Evolutionary conservation across 2,797 vertebrate species (phyloP), one percentile per base, ranked within the genome.

Genomic region (Smutsia gigantea): DNA sequence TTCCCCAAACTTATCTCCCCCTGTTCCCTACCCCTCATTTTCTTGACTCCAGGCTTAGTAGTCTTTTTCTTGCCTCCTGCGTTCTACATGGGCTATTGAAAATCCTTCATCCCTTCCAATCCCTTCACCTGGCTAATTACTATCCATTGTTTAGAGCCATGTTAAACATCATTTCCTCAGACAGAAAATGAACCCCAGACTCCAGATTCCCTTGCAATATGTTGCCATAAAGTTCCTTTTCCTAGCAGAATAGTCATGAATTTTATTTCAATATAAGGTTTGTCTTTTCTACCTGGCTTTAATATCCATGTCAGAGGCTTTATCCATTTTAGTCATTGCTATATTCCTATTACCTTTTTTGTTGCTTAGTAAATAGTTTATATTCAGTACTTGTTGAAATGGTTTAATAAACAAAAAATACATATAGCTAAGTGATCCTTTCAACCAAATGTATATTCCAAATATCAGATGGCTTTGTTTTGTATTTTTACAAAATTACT

Each of bases 201-300:
- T 79, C 75, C 61, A 77, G 87, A 81, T 79, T 87, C 29, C 69
- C 29, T 92, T 89, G 79, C 61, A 53, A 9, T 89, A 55, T 68
- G 10, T 81, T 63, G n/a, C 37, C 31, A 55, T 75, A 57, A 74
- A 63, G 21, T 74, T 93, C n/a, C 34, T 75, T 64, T 94, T 68
- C 37, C 27, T 92, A 79, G 51, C 66, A 82, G 27, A 92, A 68
- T 92, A 85, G 31, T 64, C 18, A 68, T 64, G 46, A 9, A 46
- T 72, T 95, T 94, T 87, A 71, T 75, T 93, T 79, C 61, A 85
- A 55, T 66, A 68, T 90, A 74, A 87, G n/a, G 27, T 87, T 87
- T 87, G 5, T 93, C 59, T 93, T 95, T 79, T 74, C 46, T 94
- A 39, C 14, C 37, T 37, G 57, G 10, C 63, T 93, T 0, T 59